Evolutionary conservation across 2,888 invertebrate genomes (phyloP).

Genomic region (Craniophora ligustri): DNA sequence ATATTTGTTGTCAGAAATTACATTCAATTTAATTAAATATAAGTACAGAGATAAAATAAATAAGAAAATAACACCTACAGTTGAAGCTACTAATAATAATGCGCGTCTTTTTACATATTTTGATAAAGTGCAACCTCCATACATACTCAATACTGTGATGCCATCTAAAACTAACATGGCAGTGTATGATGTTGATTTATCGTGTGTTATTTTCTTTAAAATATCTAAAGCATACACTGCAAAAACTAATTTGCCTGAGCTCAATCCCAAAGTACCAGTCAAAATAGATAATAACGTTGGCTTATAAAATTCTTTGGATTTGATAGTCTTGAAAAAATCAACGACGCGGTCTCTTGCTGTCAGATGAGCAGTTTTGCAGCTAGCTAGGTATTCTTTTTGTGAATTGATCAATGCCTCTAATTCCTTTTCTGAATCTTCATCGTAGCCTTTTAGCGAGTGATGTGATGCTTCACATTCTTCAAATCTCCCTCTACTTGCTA

Average conservation of each 20-base stretch:
- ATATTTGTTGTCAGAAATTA: constrained; percentile 54
- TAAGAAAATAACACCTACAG: constrained; percentile 50
- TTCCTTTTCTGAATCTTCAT: constrained; percentile 59
- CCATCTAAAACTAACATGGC: constrained; percentile 69
- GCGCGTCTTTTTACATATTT: constrained; percentile 55
- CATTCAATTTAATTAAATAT: constrained; percentile 47
- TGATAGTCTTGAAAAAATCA: constrained; percentile 31
- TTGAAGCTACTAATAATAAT: constrained; percentile 52
- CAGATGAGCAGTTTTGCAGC: constrained; percentile 1
- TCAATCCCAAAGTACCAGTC: constrained; percentile 43
- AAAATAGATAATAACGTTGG: constrained; percentile 53
- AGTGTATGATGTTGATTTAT: constrained; percentile 60
- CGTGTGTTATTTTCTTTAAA: constrained; percentile 61
- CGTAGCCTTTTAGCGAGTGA: constrained; percentile 61
- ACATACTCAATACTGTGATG: constrained; percentile 63
- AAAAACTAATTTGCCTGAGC: constrained; percentile 64
- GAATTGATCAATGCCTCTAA: constrained; percentile 54
- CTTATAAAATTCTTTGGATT: constrained; percentile 58
- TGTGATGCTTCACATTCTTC: constrained; percentile 60
- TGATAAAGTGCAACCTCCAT: constrained; percentile 51
- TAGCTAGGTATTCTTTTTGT: constrained; percentile 51
- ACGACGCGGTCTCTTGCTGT: constrained; percentile 6
- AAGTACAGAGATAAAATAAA: constrained; percentile 56
- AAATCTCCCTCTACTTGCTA: constrained; percentile 62
- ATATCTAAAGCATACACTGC: constrained; percentile 66